phyloP scores from a whole-genome alignment of 2,797 vertebrate species.

The Bufotes viridis region DNA sequence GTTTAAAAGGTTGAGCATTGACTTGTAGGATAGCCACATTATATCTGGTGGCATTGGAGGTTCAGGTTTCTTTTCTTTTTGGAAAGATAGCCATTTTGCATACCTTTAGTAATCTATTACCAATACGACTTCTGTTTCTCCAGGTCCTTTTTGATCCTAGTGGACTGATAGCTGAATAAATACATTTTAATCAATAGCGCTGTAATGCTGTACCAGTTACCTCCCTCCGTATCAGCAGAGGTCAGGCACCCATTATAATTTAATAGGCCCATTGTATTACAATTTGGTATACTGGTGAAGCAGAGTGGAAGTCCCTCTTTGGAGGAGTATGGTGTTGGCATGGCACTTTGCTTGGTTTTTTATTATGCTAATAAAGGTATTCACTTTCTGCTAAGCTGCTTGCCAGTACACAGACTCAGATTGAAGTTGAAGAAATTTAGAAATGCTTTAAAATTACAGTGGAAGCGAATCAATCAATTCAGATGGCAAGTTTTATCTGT shows the following conservation, averaged over 20 bases:
- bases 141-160: no score
- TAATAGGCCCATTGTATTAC: background rate
- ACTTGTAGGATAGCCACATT: no score
- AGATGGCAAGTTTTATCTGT: slow-evolving; percentile 22
- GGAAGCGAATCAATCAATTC: slow-evolving; percentile 39
- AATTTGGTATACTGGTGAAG: background rate
- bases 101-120: no score
- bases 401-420: slow-evolving; percentile 19
- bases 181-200: no score
- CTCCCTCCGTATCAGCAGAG: background rate
- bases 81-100: no score
- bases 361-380: slow-evolving; percentile 35
- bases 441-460: slow-evolving; percentile 50
- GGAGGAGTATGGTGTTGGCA: slow-evolving; percentile 5
- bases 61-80: no score
- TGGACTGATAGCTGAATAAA: no score
- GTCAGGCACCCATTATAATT: background rate
- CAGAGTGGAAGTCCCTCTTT: background rate
- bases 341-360: background rate
- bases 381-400: slow-evolving; percentile 23
- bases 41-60: no score
- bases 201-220: background rate
- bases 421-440: slow-evolving; percentile 39
- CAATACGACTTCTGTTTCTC: no score
- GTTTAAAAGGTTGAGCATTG: no score